Base-by-base conservation (phyloP, 2,113 vertebrate genomes). In the Probosciger aterrimus region DNA sequence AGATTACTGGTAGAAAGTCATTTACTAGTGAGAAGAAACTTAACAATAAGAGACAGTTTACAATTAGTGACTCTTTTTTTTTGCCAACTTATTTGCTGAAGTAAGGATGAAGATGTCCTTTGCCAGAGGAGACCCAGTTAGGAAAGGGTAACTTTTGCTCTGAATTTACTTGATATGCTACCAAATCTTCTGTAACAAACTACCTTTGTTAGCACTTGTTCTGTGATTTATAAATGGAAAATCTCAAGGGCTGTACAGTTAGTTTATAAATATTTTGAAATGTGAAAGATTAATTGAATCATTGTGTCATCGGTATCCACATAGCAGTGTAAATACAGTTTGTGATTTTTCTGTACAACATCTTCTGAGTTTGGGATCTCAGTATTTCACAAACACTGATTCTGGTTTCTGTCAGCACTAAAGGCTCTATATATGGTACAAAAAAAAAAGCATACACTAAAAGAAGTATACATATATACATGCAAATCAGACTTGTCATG, bases 211-310 rank as follows among this genome's bases (percentile, higher is more conserved):
- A 81, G 19, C 16, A 62, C 30, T 81, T 74, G 10, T 37, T 80
- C 43, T 37, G 39, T 86, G 64, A 64, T 78, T 84, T 86, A 20
- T 44, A 92, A 35, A 55, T 52, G 30, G 55, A 55, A 86, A 85
- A 69, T 13, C 16, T 62, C 31, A 70, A 77, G 47, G 68, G 81
- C 17, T 57, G 24, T 35, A 24, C 25, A 53, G 15, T 15, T 76
- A 55, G 8, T 47, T 87, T 82, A 52, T 73, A 94, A 88, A 74
- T 81, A 93, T 75, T 95, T 90, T 92, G 64, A 88, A 75, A 81
- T 47, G 14, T 30, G 30, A 68, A 70, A 77, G 30, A 81, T 68
- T 79, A 87, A 69, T 53, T 68, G 50, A 64, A 86, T 86, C 28
- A 75, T 63, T 90, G 24, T 93, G 28, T 79, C 68, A 88, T 37